Base-by-base conservation (phyloP, 2,888 invertebrate genomes). In the Atrina japonica region DNA sequence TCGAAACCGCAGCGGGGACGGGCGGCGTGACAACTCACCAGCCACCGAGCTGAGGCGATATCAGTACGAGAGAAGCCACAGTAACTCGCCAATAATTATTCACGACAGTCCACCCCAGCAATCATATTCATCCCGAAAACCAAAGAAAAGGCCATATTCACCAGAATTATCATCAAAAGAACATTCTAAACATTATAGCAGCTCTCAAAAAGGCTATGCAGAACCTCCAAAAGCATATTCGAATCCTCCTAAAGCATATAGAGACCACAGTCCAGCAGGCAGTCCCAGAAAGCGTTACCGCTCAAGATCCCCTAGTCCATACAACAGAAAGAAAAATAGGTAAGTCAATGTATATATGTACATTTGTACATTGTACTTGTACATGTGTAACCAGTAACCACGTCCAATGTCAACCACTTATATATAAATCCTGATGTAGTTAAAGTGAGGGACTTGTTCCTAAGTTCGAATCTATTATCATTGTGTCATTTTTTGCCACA, bases 201-300 rank as follows among this genome's bases (percentile, higher is more conserved):
- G n/a, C n/a, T n/a, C n/a, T n/a, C n/a, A n/a, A n/a, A n/a, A n/a
- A n/a, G n/a, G n/a, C n/a, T 86, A 85, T 73, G 78, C 81, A 25
- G 82, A 85, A 53, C 79, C 85, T 27, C 86, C 87, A 5, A 83
- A 81, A 70, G 85, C 86, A 6, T 85, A 86, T 74, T 80, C 75
- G 27, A 81, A 82, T 50, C 75, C 80, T 27, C 81, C 81, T 0
- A 73, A 77, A 60, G 76, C 83, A 14, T 83, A 81, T 66, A 73
- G 76, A 29, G 77, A 67, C 64, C 59, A 56, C 18, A 83, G 83
- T 67, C 81, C 82, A 47, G 70, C 64, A 7, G 60, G 74, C 18
- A 70, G 81, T 75, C 74, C 78, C n/a, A 80, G 82, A 55, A 86
- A 86, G 58, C 73, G 83, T 21, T 77, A 83, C 65, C 76, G 84